Evolutionary conservation across 2,888 invertebrate genomes (phyloP), one percentile per base, ranked within the genome.

Genomic region (Trisateles emortualis): DNA sequence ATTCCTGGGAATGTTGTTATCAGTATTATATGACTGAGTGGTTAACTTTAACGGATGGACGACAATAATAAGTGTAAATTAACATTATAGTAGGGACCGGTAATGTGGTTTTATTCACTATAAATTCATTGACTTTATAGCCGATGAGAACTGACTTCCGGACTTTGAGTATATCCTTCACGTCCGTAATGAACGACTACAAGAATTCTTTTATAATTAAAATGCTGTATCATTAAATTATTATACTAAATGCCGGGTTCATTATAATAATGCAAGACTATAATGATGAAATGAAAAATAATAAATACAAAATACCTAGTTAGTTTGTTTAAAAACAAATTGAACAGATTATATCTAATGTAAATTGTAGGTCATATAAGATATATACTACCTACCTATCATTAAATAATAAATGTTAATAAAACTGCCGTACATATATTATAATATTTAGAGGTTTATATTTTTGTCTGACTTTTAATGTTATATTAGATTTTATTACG

Each of bases 1-100:
- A 50, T n/a, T 50, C 71, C 60, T 72, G 74, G 62, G 74, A 76
- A 74, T 59, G 36, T 30, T 30, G 16, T 77, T 75, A 75, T 76
- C 73, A 16, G 54, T 51, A 38, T 50, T 43, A 58, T 61, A 75
- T 72, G 67, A 43, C 39, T 45, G 41, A 51, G 57, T 62, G 51
- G 63, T 63, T 32, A 54, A 53, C 26, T 52, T 54, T 39, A 56
- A 60, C 45, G 48, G 52, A 48, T 56, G 52, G 51, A 56, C 54
- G 50, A 47, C 35, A 59, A 49, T 61, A 49, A 59, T 68, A 50
- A 59, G 54, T 53, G 40, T 57, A 39, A 57, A 64, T 61, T 59
- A 57, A 47, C 44, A 58, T 60, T 40, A 30, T 39, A 33, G 26
- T 52, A 50, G 46, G 49, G 50, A 63, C 52, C 26, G 49, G 46